These are phyloP conservation scores for Neelides sp. DNA, from an alignment of 1,140 invertebrate species.

Conservation along the genomic window DNA sequence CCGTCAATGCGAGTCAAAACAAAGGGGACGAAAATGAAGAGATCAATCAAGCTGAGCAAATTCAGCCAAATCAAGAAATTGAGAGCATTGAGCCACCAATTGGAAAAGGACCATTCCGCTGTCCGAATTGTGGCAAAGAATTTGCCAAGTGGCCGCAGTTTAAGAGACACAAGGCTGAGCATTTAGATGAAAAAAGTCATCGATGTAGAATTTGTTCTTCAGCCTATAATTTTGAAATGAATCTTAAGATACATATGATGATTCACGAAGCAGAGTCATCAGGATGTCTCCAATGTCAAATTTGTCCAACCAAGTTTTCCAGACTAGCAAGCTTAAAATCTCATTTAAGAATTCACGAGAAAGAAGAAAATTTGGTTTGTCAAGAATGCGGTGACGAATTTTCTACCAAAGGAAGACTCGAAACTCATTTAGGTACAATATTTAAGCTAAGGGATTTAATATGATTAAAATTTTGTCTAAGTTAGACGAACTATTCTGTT, in stretches of 20 bases:
- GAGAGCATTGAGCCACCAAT: constrained; percentile 19
- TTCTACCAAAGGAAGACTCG: constrained; percentile 43
- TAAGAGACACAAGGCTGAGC: constrained; percentile 44
- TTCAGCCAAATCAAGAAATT: too few species aligned
- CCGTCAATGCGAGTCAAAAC: too few species aligned
- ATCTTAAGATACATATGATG: constrained; percentile 43
- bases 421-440: constrained; percentile 24
- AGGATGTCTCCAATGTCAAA: constrained; percentile 51
- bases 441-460: too few species aligned
- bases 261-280: constrained; percentile 42
- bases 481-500: too few species aligned
- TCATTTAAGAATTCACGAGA: constrained; percentile 54
- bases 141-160: constrained; percentile 43
- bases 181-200: constrained; percentile 50
- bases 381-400: constrained; percentile 56
- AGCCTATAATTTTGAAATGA: constrained; percentile 50
- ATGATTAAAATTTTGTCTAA: too few species aligned
- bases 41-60: neutral
- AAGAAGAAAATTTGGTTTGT: constrained; percentile 54
- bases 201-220: constrained; percentile 46
- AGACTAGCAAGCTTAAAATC: constrained; percentile 55
- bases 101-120: constrained; percentile 39
- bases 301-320: constrained; percentile 46
- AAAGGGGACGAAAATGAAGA: too few species aligned
- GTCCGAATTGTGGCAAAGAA: constrained; percentile 44